A percentile compares a stretch with the other conserved stretches of the same genome.
Evolutionary conservation across 2,888 invertebrate species (phyloP).

Genomic region (Parnassius orleans): DNA sequence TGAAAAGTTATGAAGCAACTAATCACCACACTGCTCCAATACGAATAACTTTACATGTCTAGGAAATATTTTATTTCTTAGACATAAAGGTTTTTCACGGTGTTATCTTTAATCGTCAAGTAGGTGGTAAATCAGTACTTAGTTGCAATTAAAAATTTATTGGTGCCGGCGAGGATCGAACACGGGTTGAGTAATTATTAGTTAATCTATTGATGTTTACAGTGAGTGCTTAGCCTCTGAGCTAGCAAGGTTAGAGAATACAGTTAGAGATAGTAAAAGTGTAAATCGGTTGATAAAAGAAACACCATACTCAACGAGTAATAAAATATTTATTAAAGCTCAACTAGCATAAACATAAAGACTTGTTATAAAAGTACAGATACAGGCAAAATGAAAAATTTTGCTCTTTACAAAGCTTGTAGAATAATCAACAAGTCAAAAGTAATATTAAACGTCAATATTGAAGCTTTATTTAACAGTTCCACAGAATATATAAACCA

Average conservation of each 20-base stretch:
- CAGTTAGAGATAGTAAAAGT: too few relatives aligned
- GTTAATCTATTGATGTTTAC: too few relatives aligned
- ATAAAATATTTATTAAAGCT: constrained; percentile 29
- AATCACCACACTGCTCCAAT: too few relatives aligned
- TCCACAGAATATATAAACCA: too few relatives aligned
- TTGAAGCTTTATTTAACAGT: too few relatives aligned
- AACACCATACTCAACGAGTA: constrained; percentile 20
- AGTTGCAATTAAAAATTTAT: neutral
- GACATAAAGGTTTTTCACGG: too few relatives aligned
- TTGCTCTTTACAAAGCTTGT: neutral
- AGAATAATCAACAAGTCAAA: neutral
- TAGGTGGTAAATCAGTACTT: neutral
- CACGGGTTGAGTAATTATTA: too few relatives aligned
- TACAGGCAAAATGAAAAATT: constrained; percentile 10
- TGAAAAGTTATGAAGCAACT: too few relatives aligned
- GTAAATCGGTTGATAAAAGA: neutral
- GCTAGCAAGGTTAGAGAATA: too few relatives aligned
- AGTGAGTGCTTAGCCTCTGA: too few relatives aligned
- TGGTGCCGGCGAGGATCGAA: neutral
- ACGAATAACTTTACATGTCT: neutral
- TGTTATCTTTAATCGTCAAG: too few relatives aligned
- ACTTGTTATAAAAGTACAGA: constrained; percentile 7
- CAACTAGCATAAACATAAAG: constrained; percentile 27
- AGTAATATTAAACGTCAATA: too few relatives aligned
- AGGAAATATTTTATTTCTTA: neutral